Percentiles rank a stretch among this genome's conserved stretches.
Conservation (phyloP, 2,888 invertebrate genomes). For the Lutraria lutraria region DNA sequence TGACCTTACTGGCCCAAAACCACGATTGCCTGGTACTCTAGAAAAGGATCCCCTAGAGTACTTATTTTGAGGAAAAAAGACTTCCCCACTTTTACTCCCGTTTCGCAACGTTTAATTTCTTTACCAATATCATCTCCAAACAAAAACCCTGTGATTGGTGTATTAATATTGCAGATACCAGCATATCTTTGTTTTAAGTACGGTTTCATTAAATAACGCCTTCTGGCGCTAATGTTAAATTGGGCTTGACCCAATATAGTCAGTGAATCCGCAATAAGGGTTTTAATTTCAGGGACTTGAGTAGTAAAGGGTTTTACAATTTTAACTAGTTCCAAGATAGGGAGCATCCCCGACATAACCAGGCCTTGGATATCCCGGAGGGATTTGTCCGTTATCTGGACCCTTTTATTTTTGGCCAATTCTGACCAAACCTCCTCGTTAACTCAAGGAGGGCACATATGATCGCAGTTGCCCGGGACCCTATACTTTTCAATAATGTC, state of each 20-base stretch:
- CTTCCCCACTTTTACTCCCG: slow-evolving; percentile 27
- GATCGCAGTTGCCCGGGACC: slow-evolving; percentile 26
- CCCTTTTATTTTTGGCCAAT: too few species aligned
- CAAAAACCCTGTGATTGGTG: neutral
- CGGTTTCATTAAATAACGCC: slow-evolving; percentile 15
- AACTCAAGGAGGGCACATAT: slow-evolving; percentile 22
- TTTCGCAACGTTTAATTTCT: slow-evolving; percentile 35
- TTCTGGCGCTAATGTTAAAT: too few species aligned
- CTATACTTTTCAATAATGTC: slow-evolving; percentile 27
- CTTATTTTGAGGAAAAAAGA: neutral
- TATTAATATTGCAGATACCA: slow-evolving; percentile 31
- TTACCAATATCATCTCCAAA: slow-evolving; percentile 26
- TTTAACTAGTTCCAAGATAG: slow-evolving; percentile 20
- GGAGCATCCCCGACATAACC: slow-evolving; percentile 28
- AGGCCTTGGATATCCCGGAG: slow-evolving; percentile 36
- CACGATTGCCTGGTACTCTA: too few species aligned
- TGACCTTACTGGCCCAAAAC: too few species aligned
- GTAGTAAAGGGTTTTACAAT: slow-evolving; percentile 20
- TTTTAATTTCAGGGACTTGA: slow-evolving; percentile 24
- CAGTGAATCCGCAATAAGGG: slow-evolving; percentile 28
- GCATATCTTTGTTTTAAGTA: slow-evolving; percentile 21
- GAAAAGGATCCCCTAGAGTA: slow-evolving; percentile 17
- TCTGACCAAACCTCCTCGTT: slow-evolving; percentile 44
- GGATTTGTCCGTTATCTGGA: slow-evolving; percentile 14
- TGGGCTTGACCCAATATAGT: slow-evolving; percentile 35